A percentile compares a stretch with the other conserved stretches of the same genome.
These are phyloP conservation scores for Zaprionus kolodkinae DNA, from an alignment of 1,140 invertebrate species.

Conservation along the genomic window DNA sequence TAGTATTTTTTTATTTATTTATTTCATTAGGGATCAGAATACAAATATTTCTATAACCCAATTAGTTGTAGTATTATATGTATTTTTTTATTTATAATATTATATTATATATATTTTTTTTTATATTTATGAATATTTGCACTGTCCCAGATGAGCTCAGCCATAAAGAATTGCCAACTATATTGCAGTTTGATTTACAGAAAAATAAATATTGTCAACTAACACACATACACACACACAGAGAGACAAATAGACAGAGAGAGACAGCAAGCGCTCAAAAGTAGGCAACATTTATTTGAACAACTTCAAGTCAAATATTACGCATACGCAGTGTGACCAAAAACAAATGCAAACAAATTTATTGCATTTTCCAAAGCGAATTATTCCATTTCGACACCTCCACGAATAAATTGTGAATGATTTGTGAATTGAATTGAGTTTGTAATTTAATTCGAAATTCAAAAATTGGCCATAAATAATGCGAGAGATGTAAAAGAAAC, in stretches of 20 bases:
- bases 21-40: too few relatives aligned
- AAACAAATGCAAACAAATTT: too few relatives aligned
- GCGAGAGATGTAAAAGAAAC: neutral
- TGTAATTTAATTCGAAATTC: neutral
- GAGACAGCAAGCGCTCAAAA: neutral
- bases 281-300: neutral
- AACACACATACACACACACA: too few relatives aligned
- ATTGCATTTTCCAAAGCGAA: neutral
- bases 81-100: neutral
- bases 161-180: neutral
- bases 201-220: neutral
- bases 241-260: too few relatives aligned
- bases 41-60: too few relatives aligned
- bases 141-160: neutral
- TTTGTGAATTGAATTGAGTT: neutral
- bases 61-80: too few relatives aligned
- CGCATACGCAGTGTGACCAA: too few relatives aligned
- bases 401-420: neutral
- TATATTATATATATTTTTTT: too few relatives aligned
- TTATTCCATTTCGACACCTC: neutral
- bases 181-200: neutral
- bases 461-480: neutral
- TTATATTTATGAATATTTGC: too few relatives aligned
- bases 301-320: neutral
- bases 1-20: too few relatives aligned